These are phyloP conservation scores for Yponomeuta plumbellus DNA, from an alignment of 2,888 invertebrate species.

Conservation along the genomic window DNA sequence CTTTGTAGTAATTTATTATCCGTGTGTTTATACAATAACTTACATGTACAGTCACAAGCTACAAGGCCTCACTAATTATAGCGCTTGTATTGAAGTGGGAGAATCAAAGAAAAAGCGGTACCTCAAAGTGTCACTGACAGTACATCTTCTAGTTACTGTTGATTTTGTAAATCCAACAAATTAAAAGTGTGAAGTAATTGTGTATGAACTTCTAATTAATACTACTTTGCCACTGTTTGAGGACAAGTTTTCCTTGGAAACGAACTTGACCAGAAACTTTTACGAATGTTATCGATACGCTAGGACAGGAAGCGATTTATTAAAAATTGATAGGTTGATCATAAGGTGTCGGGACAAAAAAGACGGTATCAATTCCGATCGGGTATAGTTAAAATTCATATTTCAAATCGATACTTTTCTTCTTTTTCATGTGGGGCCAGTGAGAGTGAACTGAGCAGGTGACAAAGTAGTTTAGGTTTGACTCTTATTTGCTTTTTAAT, in stretches of 20 bases:
- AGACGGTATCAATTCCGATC: neutral
- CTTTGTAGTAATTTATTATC: neutral
- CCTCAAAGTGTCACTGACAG: no score
- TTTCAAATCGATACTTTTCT: conserved; percentile 8
- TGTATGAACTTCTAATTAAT: no score
- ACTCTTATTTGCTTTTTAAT: neutral
- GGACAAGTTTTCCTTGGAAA: neutral
- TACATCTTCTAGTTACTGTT: no score
- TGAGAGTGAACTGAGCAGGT: neutral
- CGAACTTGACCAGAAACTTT: neutral
- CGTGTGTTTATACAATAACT: neutral
- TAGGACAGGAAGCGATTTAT: conserved; percentile 62
- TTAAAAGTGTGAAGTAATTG: no score
- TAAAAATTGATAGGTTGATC: conserved; percentile 57
- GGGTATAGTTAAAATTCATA: conserved; percentile 11
- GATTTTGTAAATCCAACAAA: no score
- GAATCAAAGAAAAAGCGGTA: no score
- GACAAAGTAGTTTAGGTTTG: neutral
- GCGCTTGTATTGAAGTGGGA: no score
- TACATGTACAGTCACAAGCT: no score
- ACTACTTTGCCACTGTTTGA: neutral
- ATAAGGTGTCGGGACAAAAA: conserved; percentile 46
- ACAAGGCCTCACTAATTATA: no score
- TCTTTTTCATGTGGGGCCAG: neutral
- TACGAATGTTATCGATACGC: conserved; percentile 33